Base-by-base conservation (phyloP, 2,113 vertebrate species). In the Ciconia boyciana region DNA sequence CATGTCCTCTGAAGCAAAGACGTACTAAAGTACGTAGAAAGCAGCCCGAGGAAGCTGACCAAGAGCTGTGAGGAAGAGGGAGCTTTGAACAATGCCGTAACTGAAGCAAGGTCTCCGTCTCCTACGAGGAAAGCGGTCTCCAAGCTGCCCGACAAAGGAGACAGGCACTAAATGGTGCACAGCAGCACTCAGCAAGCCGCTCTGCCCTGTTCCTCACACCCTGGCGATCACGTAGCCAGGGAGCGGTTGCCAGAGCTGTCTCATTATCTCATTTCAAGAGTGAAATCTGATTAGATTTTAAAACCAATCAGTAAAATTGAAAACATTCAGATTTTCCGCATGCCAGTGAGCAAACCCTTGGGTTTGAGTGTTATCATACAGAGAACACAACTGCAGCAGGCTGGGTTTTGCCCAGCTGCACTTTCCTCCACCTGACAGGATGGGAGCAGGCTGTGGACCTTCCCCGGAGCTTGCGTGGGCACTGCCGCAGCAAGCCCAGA, bases 291-390 rank as follows among this genome's bases (percentile, higher is more conserved):
- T 94, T 96, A 93, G 52, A 60, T 58, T 87, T 69, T 69, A 79
- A 94, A 92, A 77, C 1, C 76, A 68, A 78, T 94, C 72, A 79
- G 68, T 60, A 71, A 88, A 90, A 95, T 61, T 75, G 49, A 79
- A 94, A 92, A 72, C 69, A 57, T 75, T 79, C 52, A 5, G 34
- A 36, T 82, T 79, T 92, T 69, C 44, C 52, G 10, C 6, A 2
- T n/a, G 26, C 3, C 1, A 4, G 34, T 44, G 34, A 94, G 24
- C 57, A 87, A 85, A 44, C 28, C 39, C 41, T 61, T 57, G 65
- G 57, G 52, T 87, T 55, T 0, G 0, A 66, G 8, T 6, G 26
- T 60, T 78, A 7, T 6, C 1, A 0, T 18, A 11, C 0, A 5
- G 41, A 69, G 57, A 91, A 36, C 8, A 16, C 28, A 72, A 19